These are phyloP conservation scores for Carcharodon carcharias DNA, from an alignment of 2,797 vertebrate species.

Conservation along the genomic window DNA sequence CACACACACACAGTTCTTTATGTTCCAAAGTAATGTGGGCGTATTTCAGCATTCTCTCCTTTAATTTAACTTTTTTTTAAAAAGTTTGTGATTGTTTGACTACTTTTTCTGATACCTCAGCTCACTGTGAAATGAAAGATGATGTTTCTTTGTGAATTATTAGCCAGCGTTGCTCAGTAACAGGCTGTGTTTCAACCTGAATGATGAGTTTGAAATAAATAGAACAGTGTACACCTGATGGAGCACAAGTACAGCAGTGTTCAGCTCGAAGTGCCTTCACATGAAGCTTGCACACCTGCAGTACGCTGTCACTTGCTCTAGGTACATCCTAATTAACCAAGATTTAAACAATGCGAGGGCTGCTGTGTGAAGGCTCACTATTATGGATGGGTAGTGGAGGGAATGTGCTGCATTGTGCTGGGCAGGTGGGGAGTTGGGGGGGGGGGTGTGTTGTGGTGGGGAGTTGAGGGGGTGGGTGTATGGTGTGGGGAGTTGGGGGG, in stretches of 20 bases:
- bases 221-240: background rate
- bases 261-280: background rate
- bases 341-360: background rate
- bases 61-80: background rate
- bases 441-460: too few species aligned
- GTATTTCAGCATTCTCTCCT: too few species aligned
- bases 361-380: background rate
- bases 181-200: background rate
- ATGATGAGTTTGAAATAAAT: background rate
- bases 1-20: background rate
- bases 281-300: background rate
- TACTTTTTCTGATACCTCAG: too few species aligned
- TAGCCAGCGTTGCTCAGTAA: background rate
- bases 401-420: background rate
- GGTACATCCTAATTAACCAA: background rate
- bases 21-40: background rate
- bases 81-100: too few species aligned
- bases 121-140: background rate
- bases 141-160: conserved; percentile 8
- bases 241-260: background rate
- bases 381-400: background rate
- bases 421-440: too few species aligned
- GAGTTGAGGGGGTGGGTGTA: too few species aligned
- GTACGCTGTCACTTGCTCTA: background rate
- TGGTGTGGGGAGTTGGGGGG: too few species aligned